Conservation (phyloP, 1,140 invertebrate species). For the Conopomorpha cramerella region DNA sequence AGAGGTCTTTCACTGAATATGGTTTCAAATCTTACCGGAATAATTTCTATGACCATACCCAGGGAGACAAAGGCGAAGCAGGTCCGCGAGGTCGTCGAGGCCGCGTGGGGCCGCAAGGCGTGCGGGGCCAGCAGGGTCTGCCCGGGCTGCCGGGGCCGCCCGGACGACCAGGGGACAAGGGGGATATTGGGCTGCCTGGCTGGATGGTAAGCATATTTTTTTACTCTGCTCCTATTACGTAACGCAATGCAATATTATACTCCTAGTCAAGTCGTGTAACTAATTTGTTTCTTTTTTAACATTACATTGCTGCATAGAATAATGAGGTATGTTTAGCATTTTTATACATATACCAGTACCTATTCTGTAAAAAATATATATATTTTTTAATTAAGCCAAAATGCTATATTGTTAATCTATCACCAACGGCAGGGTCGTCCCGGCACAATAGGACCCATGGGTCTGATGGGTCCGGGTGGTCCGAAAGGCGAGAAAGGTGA, state of each 20-base stretch:
- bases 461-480: constrained; percentile 66
- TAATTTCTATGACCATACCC: no score
- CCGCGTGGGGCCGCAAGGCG: constrained; percentile 69
- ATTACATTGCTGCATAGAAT: no score
- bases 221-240: neutral
- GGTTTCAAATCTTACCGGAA: no score
- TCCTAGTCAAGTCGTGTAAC: constrained; percentile 13
- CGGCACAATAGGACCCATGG: constrained; percentile 64
- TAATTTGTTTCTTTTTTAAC: no score
- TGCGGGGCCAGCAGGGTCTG: constrained; percentile 71
- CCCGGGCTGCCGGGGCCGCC: constrained; percentile 68
- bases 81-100: constrained; percentile 78
- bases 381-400: no score
- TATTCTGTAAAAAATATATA: no score
- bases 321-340: no score
- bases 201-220: constrained; percentile 69
- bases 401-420: no score
- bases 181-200: constrained; percentile 75
- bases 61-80: constrained; percentile 80
- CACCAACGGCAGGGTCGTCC: constrained; percentile 28
- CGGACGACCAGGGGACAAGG: constrained; percentile 67
- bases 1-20: no score
- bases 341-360: no score
- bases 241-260: constrained; percentile 1
- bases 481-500: constrained; percentile 79